Conservation (phyloP, 2,888 invertebrate species). For the Heliconius aoede region DNA sequence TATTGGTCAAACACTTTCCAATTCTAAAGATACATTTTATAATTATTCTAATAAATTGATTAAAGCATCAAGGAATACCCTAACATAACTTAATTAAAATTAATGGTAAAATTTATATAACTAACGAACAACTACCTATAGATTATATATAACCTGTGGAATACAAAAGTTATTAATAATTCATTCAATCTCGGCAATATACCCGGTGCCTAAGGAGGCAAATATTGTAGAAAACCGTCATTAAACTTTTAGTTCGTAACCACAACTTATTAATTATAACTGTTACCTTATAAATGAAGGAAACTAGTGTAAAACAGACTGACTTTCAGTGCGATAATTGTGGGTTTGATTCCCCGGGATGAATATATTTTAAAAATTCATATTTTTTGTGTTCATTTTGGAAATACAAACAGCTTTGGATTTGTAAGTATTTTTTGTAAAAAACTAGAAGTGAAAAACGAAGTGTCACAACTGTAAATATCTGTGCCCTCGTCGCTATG, state of each 20-base stretch:
- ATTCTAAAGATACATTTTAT: neutral
- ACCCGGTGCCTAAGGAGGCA: conserved; percentile 13
- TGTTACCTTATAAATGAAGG: neutral
- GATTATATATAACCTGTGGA: neutral
- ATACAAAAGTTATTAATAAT: conserved; percentile 15
- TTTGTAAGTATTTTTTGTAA: too few relatives aligned
- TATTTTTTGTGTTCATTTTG: neutral
- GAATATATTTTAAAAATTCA: neutral
- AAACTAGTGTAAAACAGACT: neutral
- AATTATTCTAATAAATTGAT: neutral
- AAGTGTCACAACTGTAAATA: too few relatives aligned
- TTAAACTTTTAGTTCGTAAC: conserved; percentile 17
- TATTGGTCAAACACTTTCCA: too few relatives aligned
- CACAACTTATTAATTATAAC: conserved; percentile 9
- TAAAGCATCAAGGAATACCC: neutral
- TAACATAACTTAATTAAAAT: conserved; percentile 6
- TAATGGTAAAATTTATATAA: conserved; percentile 1
- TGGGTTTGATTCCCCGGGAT: neutral
- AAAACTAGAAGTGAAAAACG: too few relatives aligned
- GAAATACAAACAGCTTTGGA: neutral
- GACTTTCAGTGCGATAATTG: neutral
- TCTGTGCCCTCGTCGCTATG: too few relatives aligned
- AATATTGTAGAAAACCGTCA: conserved; percentile 13
- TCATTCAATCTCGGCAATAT: conserved; percentile 6
- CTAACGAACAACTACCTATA: neutral